Conservation (phyloP, 2,797 vertebrate species). For the Microctenopoma stevenorrisi region DNA sequence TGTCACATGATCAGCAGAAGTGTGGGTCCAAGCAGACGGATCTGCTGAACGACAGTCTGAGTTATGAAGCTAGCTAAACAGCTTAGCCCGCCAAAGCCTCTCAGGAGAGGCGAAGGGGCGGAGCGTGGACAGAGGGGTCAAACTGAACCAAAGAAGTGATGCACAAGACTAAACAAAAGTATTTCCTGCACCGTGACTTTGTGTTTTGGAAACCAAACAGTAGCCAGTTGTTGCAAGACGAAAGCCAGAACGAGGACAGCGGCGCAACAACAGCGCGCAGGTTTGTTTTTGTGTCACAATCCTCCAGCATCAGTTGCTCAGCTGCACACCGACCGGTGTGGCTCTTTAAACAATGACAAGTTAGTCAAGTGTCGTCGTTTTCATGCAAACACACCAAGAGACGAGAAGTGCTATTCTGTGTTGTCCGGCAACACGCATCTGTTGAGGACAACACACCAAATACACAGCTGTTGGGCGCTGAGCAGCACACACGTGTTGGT, state of each 20-base stretch:
- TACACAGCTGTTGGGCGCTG: constrained; percentile 62
- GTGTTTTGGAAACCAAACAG: constrained; percentile 27
- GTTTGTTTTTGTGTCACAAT: constrained; percentile 24
- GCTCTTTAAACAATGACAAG: constrained; percentile 18
- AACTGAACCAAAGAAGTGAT: constrained; percentile 17
- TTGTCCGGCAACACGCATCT: constrained; percentile 13
- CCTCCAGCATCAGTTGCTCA: constrained; percentile 1
- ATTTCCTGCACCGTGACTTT: constrained; percentile 1
- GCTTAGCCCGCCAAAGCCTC: constrained; percentile 54
- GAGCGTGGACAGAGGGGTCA: constrained; percentile 13
- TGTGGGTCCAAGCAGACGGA: constrained; percentile 26
- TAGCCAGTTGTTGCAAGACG: constrained; percentile 39
- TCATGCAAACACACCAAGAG: constrained; percentile 11
- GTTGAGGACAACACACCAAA: constrained; percentile 29
- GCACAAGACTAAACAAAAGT: constrained; percentile 6
- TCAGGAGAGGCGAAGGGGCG: constrained; percentile 17
- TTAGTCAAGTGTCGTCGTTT: neutral
- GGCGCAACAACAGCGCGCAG: constrained; percentile 2
- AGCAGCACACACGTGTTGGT: constrained; percentile 51
- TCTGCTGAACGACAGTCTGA: constrained; percentile 49
- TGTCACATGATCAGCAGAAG: constrained; percentile 68
- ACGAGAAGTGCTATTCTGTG: constrained; percentile 16
- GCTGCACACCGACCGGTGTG: neutral
- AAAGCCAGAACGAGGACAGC: neutral
- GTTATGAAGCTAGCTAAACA: constrained; percentile 57